Conservation (phyloP, 2,797 vertebrate genomes). For the Etheostoma perlongum region DNA sequence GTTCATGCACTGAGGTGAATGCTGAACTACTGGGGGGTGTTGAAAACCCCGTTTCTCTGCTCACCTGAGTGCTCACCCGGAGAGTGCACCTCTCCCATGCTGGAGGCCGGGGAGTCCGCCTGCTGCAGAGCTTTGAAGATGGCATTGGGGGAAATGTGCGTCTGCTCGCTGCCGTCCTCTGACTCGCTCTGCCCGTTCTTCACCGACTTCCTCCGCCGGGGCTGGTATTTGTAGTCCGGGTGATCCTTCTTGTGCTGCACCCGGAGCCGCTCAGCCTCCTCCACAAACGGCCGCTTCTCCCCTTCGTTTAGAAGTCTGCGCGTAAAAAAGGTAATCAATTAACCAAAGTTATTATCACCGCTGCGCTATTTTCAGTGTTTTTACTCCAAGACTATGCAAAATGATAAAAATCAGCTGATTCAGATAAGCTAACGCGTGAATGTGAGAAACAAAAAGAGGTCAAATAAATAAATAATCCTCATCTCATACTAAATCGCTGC, state of each 20-base stretch:
- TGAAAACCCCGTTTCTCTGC: neutral
- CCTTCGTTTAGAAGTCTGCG: constrained; percentile 93
- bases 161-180: constrained; percentile 92
- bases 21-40: accelerated
- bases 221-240: constrained; percentile 98
- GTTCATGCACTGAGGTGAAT: neutral
- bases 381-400: neutral
- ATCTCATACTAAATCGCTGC: constrained; percentile 42
- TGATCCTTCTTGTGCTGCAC: constrained; percentile 99
- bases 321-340: constrained; percentile 9
- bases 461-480: no score
- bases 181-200: constrained; percentile 94
- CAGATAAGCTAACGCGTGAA: neutral
- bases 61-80: constrained; percentile 95
- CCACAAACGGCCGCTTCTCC: constrained; percentile 96
- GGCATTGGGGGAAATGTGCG: constrained; percentile 94
- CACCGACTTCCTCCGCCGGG: constrained; percentile 92
- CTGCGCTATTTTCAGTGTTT: neutral
- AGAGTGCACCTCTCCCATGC: constrained; percentile 97
- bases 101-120: constrained; percentile 94
- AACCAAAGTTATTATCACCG: accelerated
- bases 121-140: constrained; percentile 98
- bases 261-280: constrained; percentile 95
- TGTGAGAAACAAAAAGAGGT: neutral
- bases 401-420: neutral